Evolutionary conservation across 2,888 invertebrate genomes (phyloP), one percentile per base, ranked within the genome.

Genomic region (Noctua pronuba): DNA sequence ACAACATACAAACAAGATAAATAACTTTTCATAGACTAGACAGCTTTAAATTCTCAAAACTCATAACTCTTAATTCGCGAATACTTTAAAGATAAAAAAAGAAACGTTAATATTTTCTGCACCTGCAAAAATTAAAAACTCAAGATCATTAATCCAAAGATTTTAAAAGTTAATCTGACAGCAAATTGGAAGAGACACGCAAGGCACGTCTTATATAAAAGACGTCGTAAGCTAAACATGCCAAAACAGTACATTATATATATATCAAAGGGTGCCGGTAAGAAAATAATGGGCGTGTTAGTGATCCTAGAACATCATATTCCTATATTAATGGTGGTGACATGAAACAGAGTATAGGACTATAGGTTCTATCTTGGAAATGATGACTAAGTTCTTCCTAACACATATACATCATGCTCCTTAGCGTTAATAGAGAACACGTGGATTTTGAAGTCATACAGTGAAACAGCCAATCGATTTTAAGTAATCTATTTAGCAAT

Each of bases 361-460:
- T 86, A 89, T 79, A 85, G 82, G 84, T 73, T 85, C 86, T 90
- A 87, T 88, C 79, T 80, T 80, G 85, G 83, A 86, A 75, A 87
- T 86, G 84, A 81, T 81, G 77, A 55, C 86, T 88, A 87, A 84
- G 76, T 77, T 81, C 68, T 72, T 85, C 93, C 93, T 94, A 94
- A 94, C 94, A 95, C 94, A 95, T 93, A 94, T 93, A 96, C 94
- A 94, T 92, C 96, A 96, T 95, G 96, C 96, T 92, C 92, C 90
- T 91, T 92, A 93, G 88, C 87, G 85, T 83, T 80, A 86, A 89
- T 79, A 87, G 78, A 84, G 68, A 82, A 77, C 73, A 86, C 67
- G 46, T 75, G 71, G 81, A 85, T 75, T 83, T 86, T 86, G 83
- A 85, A 80, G 75, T 73, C 71, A 68, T 73, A 81, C 71, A 83